A percentile compares a stretch with the other conserved stretches of the same genome.
Evolutionary conservation across 2,888 invertebrate species (phyloP).

Genomic region (Epinotia demarniana): DNA sequence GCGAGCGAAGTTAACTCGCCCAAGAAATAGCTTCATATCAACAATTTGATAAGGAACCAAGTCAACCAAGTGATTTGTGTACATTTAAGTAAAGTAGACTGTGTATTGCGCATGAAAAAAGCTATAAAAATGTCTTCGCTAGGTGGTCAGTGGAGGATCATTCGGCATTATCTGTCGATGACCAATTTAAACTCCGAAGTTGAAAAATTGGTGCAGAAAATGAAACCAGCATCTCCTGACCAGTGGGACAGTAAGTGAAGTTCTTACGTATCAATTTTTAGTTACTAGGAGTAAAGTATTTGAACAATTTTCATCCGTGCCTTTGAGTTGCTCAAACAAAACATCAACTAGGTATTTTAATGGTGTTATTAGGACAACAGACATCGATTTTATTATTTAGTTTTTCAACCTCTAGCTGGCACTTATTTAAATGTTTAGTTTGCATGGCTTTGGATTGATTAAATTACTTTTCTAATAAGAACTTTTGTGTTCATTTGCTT

Average conservation of each 20-base stretch:
- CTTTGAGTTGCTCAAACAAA: not conserved
- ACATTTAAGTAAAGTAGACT: slow-evolving; percentile 7
- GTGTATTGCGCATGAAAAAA: slow-evolving; percentile 3
- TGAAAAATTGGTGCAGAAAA: slow-evolving; percentile 72
- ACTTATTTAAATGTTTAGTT: no score
- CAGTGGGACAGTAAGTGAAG: slow-evolving; percentile 77
- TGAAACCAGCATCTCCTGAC: slow-evolving; percentile 69
- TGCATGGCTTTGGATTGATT: not conserved
- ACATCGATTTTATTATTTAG: slow-evolving; percentile 1
- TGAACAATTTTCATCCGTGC: slow-evolving; percentile 16
- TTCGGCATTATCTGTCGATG: slow-evolving; percentile 74
- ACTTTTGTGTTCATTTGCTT: not conserved
- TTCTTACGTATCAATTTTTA: slow-evolving; percentile 7
- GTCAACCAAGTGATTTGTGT: slow-evolving; percentile 27
- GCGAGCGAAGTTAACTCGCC: slow-evolving; percentile 44
- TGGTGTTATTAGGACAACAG: slow-evolving; percentile 24
- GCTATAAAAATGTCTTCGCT: slow-evolving; percentile 70
- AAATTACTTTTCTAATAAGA: not conserved
- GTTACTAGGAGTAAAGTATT: slow-evolving; percentile 21
- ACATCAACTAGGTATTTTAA: slow-evolving; percentile 17
- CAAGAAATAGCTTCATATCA: slow-evolving; percentile 17
- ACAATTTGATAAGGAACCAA: slow-evolving; percentile 28
- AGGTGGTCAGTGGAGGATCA: slow-evolving; percentile 76
- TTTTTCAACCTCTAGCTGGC: slow-evolving; percentile 2
- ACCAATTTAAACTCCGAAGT: slow-evolving; percentile 70